phyloP scores from a whole-genome alignment of 2,113 vertebrate species.

The Myocastor coypus region DNA sequence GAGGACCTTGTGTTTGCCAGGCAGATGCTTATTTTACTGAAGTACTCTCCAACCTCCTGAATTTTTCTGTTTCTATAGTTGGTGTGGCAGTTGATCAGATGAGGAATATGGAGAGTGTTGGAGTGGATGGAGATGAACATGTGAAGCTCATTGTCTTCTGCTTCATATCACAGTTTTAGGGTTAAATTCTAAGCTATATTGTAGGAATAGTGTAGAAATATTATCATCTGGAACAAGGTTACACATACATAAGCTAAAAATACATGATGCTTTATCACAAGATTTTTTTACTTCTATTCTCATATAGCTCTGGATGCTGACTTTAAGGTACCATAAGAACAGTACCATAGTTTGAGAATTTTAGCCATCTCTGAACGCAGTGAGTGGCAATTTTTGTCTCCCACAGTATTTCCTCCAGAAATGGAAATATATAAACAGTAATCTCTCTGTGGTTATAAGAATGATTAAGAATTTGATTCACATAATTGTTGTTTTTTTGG shows the following conservation, averaged over 20 bases:
- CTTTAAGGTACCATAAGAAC: background rate
- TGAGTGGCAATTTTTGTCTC: slow-evolving; percentile 4
- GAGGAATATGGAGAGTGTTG: slow-evolving; percentile 13
- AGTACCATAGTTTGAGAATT: background rate
- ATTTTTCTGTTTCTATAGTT: slow-evolving; percentile 1
- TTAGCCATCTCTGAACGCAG: slow-evolving; percentile 13
- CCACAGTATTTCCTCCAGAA: background rate
- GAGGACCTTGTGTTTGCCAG: too few relatives aligned
- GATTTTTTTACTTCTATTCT: background rate
- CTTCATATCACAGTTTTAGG: slow-evolving; percentile 4
- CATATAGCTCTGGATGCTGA: background rate
- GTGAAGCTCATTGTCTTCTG: background rate
- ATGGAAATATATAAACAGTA: background rate
- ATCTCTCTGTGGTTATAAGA: background rate
- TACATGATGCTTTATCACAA: background rate
- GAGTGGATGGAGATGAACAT: background rate
- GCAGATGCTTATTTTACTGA: too few relatives aligned
- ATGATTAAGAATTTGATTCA: background rate
- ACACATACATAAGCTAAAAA: background rate
- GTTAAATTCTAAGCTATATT: background rate
- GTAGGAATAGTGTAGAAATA: background rate
- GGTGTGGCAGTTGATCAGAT: background rate
- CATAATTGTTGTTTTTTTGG: background rate
- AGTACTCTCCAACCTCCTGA: background rate
- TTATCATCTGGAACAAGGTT: background rate